These are phyloP conservation scores for Taphrorychus bicolor DNA, from an alignment of 2,888 invertebrate genomes.

Conservation along the genomic window DNA sequence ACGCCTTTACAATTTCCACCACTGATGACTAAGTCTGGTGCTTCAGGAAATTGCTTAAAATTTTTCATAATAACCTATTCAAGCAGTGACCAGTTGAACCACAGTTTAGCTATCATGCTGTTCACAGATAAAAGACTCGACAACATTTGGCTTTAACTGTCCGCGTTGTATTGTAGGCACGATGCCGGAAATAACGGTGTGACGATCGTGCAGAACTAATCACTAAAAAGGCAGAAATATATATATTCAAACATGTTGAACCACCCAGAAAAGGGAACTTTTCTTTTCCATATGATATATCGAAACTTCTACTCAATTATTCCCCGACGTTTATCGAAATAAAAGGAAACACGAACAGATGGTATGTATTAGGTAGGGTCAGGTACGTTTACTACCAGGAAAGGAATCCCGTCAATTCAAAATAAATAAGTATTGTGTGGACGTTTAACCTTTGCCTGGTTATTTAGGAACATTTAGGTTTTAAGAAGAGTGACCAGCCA, in stretches of 20 bases:
- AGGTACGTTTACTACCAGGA: background rate
- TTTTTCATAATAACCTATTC: too few relatives aligned
- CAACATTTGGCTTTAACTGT: background rate
- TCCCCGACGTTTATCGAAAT: too few relatives aligned
- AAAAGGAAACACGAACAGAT: slow-evolving; percentile 9
- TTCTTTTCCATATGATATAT: background rate
- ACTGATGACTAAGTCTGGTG: too few relatives aligned
- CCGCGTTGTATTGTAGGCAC: background rate
- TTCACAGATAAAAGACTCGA: background rate
- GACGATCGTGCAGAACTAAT: slow-evolving; percentile 19
- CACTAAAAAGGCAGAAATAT: slow-evolving; percentile 5
- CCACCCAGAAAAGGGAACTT: background rate
- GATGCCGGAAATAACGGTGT: slow-evolving; percentile 26
- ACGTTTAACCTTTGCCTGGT: background rate
- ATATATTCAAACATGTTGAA: background rate
- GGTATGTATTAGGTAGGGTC: slow-evolving; percentile 7
- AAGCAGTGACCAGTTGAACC: too few relatives aligned
- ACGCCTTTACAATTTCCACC: too few relatives aligned
- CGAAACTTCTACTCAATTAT: too few relatives aligned
- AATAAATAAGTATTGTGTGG: background rate
- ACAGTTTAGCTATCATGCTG: too few relatives aligned
- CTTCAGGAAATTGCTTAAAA: too few relatives aligned
- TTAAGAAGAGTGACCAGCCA: background rate
- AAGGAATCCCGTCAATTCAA: background rate
- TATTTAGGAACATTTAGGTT: background rate